A percentile compares a stretch with the other conserved stretches of the same genome.
phyloP scores from a whole-genome alignment of 2,113 vertebrate genomes.

The Perccottus glenii region DNA sequence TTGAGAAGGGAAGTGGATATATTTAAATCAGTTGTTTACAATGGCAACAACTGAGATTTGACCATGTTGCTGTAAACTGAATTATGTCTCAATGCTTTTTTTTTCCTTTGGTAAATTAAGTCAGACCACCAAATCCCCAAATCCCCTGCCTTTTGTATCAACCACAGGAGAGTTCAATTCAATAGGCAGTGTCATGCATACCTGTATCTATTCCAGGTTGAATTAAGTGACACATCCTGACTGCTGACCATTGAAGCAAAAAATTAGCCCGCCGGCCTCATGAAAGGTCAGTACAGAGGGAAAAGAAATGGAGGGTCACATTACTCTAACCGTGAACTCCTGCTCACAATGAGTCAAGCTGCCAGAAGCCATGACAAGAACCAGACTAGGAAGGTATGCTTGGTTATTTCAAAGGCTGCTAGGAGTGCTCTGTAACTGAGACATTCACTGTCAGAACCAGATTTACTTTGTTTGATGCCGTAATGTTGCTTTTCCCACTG shows the following conservation, averaged over 20 bases:
- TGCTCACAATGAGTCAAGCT: conserved; percentile 47
- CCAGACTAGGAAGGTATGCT: conserved; percentile 18
- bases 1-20: too few relatives aligned
- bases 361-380: conserved; percentile 36
- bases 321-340: conserved; percentile 55
- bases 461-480: neutral
- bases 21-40: too few relatives aligned
- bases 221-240: conserved; percentile 85
- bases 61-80: too few relatives aligned
- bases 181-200: conserved; percentile 68
- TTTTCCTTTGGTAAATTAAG: conserved; percentile 15
- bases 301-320: conserved; percentile 74
- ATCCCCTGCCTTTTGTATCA: conserved; percentile 33
- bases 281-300: conserved; percentile 76
- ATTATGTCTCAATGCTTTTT: neutral
- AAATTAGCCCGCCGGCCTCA: conserved; percentile 82
- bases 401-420: conserved; percentile 36
- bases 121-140: neutral
- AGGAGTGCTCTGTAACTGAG: conserved; percentile 27
- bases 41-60: too few relatives aligned
- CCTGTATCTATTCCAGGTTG: conserved; percentile 79
- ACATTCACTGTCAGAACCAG: neutral
- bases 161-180: conserved; percentile 60
- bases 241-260: conserved; percentile 85
- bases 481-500: neutral